Conservation (phyloP, 2,113 vertebrate genomes). For the Ariopsis seemanni region DNA sequence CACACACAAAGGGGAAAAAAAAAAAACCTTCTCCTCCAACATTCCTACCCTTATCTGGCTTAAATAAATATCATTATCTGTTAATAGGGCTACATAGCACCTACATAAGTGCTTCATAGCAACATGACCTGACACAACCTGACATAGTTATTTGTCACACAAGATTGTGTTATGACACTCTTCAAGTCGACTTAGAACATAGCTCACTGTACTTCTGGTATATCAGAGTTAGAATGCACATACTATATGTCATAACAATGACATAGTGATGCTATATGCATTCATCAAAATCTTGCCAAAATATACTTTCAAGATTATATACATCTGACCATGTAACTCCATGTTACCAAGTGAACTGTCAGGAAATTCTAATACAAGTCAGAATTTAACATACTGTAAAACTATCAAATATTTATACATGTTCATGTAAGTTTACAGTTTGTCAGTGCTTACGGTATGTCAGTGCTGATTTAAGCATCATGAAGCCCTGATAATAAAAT, state of each 20-base stretch:
- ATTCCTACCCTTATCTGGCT: background rate
- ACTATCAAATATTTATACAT: background rate
- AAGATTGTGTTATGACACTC: background rate
- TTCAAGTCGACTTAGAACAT: background rate
- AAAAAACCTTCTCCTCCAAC: background rate
- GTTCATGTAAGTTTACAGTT: background rate
- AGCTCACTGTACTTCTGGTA: background rate
- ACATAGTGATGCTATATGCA: background rate
- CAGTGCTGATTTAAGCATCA: no score
- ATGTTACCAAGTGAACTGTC: background rate
- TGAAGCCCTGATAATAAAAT: no score
- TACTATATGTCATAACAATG: background rate
- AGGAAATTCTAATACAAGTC: no score
- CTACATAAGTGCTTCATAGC: background rate
- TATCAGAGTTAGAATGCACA: background rate
- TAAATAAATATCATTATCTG: background rate
- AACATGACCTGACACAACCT: background rate
- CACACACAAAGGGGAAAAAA: background rate
- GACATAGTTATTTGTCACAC: background rate
- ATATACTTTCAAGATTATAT: background rate
- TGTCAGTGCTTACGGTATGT: background rate
- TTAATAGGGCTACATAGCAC: background rate
- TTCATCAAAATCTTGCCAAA: background rate
- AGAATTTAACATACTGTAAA: no score
- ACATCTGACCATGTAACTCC: background rate